Evolutionary conservation across 2,797 vertebrate genomes (phyloP), one percentile per base, ranked within the genome.

Genomic region (Lindbergichthys nudifrons): DNA sequence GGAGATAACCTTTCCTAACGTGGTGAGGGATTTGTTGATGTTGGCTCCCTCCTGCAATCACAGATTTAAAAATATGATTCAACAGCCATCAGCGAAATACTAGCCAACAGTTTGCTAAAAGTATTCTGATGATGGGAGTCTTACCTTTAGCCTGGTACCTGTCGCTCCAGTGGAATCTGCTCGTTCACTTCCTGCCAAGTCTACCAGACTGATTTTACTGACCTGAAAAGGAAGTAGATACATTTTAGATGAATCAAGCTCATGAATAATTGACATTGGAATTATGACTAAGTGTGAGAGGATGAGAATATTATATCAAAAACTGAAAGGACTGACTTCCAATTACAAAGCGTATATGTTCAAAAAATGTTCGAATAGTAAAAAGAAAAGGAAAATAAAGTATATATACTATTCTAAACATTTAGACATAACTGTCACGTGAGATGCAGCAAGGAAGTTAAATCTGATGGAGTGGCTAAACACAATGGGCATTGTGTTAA

Each of bases 141-240:
- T 73, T 92, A 98, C 98, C 96, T 99, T 99, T 87, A 99, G 85
- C 82, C 98, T 95, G 19, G 97, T 99, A 60, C 98, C 98, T 93
- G 96, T 99, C 86, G 98, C 98, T 50, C 98, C 98, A 7, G 98
- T 99, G 57, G 98, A 99, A 91, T 99, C 98, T 45, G 98, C 98
- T 69, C 98, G 93, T 82, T 99, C 98, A 4, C 98, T 99, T 50
- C 98, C 98, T 39, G 98, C 98, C 72, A 99, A 94, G 88, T 99
- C 98, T 89, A 99, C 98, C 43, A 99, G 94, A 90, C 98, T 99
- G 80, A 99, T 98, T 95, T 99, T 99, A 94, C 98, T 99, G 91
- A 99, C 98, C 98, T 99, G 87, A 32, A 73, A 47, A 75, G 13
- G 26, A 26, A 75, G 82, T 11, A 57, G 78, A 81, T 59, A 56